Evolutionary conservation across 1,140 invertebrate species (phyloP), one percentile per base, ranked within the genome.

Genomic region (Metopolophium dirhodum): DNA sequence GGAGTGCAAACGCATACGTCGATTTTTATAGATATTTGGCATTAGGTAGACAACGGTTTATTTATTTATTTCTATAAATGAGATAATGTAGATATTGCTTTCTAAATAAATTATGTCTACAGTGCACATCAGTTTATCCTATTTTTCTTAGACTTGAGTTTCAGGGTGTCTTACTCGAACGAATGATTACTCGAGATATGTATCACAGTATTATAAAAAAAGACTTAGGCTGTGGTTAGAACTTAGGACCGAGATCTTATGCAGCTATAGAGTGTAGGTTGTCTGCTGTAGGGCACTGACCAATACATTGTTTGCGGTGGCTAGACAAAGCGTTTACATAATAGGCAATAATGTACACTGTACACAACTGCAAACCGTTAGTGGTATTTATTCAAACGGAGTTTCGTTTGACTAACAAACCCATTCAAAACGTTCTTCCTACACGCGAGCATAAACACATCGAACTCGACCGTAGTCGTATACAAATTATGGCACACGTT

Each of bases 341-440:
- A 85, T 30, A 85, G 41, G 35, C 45, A 49, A 47, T n/a, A 26
- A 87, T 47, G 45, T 47, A 20, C 45, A 87, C 14, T n/a, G 7
- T 88, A 88, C 14, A 49, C 23, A 51, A 49, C 45, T 18, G 14
- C 86, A 20, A n/a, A 88, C 30, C 26, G 30, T 47, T 20, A 30
- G 45, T 18, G n/a, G 23, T 51, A 88, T 88, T 49, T 88, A 88
- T 35, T 51, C n/a, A 8, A 89, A 54, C 30, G 8, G 47, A 49
- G 35, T 51, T 54, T 89, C n/a, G 35, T 89, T 89, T 54, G 14
- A 37, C 51, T n/a, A 54, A 88, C 86, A 51, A 51, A 51, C 86
- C 47, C 86, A 88, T 88, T 88, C 47, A 88, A 88, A 51, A 54
- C 49, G 49, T 35, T 37, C 87, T 35, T 51, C 87, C 23, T 89